Conservation (phyloP, 2,113 vertebrate genomes). For the Eurystomus gularis region DNA sequence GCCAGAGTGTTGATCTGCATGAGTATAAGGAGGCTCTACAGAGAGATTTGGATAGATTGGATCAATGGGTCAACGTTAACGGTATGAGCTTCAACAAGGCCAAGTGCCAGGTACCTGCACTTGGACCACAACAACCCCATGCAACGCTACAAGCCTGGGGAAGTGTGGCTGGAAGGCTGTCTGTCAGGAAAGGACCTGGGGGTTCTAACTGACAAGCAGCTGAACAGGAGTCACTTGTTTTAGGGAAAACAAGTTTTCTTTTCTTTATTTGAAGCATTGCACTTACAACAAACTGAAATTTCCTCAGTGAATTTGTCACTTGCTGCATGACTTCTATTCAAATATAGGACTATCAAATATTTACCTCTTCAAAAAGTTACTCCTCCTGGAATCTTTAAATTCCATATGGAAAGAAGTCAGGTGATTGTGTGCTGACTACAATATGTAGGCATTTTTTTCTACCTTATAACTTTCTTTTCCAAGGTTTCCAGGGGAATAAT, state of each 20-base stretch:
- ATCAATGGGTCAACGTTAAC: no score
- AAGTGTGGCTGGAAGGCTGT: no score
- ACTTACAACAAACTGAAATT: background rate
- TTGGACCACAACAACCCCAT: no score
- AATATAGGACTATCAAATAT: background rate
- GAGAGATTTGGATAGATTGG: no score
- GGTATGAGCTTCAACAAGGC: no score
- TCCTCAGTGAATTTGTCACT: background rate
- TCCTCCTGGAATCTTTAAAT: conserved; percentile 29
- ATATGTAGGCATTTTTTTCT: background rate
- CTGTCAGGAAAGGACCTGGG: no score
- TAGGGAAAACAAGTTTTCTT: background rate
- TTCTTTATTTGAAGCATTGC: background rate
- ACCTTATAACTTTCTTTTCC: conserved; percentile 2
- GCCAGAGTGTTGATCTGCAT: no score
- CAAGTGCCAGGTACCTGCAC: no score
- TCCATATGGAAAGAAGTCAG: background rate
- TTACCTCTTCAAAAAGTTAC: conserved; percentile 33
- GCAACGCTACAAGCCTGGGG: no score
- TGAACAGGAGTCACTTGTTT: no score
- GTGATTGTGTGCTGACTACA: conserved; percentile 1
- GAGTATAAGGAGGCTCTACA: no score
- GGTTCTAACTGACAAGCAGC: no score
- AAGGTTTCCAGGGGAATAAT: background rate
- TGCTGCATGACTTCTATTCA: background rate